These are phyloP conservation scores for Mus spretus DNA, from an alignment of 2,797 vertebrate genomes.

Conservation along the genomic window DNA sequence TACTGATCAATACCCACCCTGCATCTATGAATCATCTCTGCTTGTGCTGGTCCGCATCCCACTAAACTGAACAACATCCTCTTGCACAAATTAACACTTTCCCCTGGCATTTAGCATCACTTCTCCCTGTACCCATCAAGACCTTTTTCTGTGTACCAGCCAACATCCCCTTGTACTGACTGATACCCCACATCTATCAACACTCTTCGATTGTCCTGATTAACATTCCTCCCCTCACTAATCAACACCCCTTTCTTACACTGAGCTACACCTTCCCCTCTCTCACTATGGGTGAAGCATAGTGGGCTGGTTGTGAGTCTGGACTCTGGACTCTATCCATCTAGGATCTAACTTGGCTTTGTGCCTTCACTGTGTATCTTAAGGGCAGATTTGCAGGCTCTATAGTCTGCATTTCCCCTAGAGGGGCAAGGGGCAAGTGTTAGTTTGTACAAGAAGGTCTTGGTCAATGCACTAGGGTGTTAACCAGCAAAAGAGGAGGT, in stretches of 20 bases:
- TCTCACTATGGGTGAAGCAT: fast-evolving
- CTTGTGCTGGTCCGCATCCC: not conserved
- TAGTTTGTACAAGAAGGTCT: not conserved
- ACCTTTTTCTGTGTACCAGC: not conserved
- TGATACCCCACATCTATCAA: not conserved
- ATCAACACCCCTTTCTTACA: not conserved
- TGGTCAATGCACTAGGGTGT: not conserved
- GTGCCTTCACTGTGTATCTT: not conserved
- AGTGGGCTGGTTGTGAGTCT: fast-evolving
- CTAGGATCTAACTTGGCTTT: not conserved
- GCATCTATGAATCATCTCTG: not conserved
- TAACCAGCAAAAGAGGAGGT: not conserved
- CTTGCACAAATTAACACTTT: not conserved
- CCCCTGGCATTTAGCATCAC: not conserved
- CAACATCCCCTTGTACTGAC: not conserved
- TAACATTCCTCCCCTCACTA: not conserved
- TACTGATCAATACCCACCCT: not conserved
- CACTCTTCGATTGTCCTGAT: not conserved
- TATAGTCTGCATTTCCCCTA: not conserved
- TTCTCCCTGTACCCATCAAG: not conserved
- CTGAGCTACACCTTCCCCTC: not conserved
- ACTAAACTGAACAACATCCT: not conserved
- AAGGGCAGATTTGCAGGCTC: too few species aligned
- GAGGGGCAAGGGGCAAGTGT: not conserved
- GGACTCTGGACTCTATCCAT: not conserved